These are phyloP conservation scores for Drosophila multiciliata DNA, from an alignment of 2,888 invertebrate genomes.

Conservation along the genomic window DNA sequence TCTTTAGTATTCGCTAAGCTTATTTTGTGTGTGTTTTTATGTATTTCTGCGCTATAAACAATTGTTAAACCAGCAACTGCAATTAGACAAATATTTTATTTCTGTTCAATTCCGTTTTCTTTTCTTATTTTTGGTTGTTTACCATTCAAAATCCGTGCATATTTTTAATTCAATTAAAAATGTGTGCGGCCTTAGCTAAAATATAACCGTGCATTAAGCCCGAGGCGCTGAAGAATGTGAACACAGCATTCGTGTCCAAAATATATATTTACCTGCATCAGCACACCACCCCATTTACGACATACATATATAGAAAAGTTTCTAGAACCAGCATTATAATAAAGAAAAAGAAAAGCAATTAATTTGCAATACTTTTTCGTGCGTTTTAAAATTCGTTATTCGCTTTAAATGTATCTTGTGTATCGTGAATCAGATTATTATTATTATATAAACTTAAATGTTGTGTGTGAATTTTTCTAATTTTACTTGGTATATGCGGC, in stretches of 20 bases:
- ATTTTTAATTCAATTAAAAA: constrained; percentile 65
- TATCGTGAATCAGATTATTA: constrained; percentile 46
- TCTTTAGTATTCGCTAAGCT: constrained; percentile 49
- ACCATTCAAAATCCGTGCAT: constrained; percentile 38
- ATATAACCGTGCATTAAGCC: constrained; percentile 42
- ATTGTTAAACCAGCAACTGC: constrained; percentile 65
- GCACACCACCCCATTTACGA: constrained; percentile 12
- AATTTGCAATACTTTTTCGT: constrained; percentile 19
- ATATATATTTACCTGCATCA: constrained; percentile 25
- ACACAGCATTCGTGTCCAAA: constrained; percentile 32
- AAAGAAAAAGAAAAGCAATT: constrained; percentile 17
- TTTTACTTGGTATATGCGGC: constrained; percentile 48
- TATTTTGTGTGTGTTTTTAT: constrained; percentile 37
- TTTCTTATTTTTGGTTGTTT: constrained; percentile 3
- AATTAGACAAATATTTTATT: constrained; percentile 58
- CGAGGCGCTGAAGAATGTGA: constrained; percentile 37
- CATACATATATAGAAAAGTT: constrained; percentile 18
- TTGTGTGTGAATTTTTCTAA: constrained; percentile 53
- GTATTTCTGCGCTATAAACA: constrained; percentile 43
- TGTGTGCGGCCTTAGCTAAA: constrained; percentile 52
- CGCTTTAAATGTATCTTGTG: constrained; percentile 44
- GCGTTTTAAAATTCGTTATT: constrained; percentile 21
- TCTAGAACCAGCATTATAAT: constrained; percentile 35
- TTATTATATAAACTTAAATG: constrained; percentile 33
- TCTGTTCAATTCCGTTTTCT: constrained; percentile 10